phyloP scores from a whole-genome alignment of 1,140 invertebrate species.

The Periplaneta americana region DNA sequence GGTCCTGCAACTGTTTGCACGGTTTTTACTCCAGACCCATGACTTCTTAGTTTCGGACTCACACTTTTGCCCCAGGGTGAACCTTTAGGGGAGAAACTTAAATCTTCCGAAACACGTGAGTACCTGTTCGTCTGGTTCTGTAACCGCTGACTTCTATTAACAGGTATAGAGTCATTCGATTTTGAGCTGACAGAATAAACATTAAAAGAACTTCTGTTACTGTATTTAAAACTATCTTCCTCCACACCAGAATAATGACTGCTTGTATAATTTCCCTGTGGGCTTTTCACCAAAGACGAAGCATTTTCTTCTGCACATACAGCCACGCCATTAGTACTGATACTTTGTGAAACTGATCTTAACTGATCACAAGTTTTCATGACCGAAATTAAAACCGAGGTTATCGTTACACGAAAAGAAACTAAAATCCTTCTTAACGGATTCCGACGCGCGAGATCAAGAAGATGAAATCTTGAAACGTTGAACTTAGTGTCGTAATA shows the following conservation, averaged over 20 bases:
- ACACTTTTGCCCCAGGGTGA: conserved; percentile 33
- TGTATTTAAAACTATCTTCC: background rate
- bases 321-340: background rate
- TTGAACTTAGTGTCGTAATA: background rate
- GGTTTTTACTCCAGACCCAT: conserved; percentile 29
- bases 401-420: background rate
- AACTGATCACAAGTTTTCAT: background rate
- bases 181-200: too few species aligned
- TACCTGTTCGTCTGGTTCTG: background rate
- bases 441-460: background rate
- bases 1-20: conserved; percentile 36
- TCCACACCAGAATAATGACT: background rate
- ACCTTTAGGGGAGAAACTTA: conserved; percentile 19
- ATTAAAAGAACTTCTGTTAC: background rate
- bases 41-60: conserved; percentile 32
- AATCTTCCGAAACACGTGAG: background rate
- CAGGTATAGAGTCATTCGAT: background rate
- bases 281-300: background rate
- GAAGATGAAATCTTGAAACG: background rate
- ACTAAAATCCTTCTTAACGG: background rate
- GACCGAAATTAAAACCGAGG: background rate
- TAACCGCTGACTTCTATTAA: background rate
- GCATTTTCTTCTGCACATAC: background rate
- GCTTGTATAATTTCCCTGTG: background rate
- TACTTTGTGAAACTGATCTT: background rate